Base-by-base conservation (phyloP, 2,113 vertebrate genomes). In the Grammomys dolichurus region DNA sequence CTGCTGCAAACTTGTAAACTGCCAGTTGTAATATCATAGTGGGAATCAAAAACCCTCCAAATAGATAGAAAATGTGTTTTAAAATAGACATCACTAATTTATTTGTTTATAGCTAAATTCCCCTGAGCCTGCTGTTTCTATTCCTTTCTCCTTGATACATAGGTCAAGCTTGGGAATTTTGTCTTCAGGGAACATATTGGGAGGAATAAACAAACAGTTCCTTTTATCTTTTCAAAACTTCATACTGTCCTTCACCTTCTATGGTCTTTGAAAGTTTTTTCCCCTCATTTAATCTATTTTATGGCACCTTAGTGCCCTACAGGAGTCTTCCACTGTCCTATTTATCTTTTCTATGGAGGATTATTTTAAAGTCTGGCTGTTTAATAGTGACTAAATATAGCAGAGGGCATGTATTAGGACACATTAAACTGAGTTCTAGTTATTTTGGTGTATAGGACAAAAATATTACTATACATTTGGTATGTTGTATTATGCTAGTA, bases 331-430 rank as follows among this genome's bases (percentile, higher is more conserved):
- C 77, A 93, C 56, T 95, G 94, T 73, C 86, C 85, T 95, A 95
- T 93, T 97, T 97, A 95, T 97, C 96, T 98, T 96, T 76, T 95
- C 88, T 96, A 95, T 97, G 89, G 92, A 96, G 87, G 88, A 96
- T 97, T 96, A 97, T 97, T 97, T 97, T 97, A 96, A 96, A 97
- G 80, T 48, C 85, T 95, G 94, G 93, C 92, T 95, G 76, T 96
- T 98, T 96, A 98, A 95, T 95, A 93, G 94, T 82, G 84, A 95
- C 96, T 92, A 97, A 96, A 97, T 97, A 96, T 97, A 97, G 97
- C 31, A 95, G 65, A 96, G 95, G 85, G 24, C 92, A 96, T 95
- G 77, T 85, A 97, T 96, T 95, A 95, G 51, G 76, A 94, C 92
- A 97, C 81, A 93, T 95, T 93, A 95, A 95, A 86, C 81, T 93